Conservation (phyloP, 2,888 invertebrate species). For the Spisula subtruncata region DNA sequence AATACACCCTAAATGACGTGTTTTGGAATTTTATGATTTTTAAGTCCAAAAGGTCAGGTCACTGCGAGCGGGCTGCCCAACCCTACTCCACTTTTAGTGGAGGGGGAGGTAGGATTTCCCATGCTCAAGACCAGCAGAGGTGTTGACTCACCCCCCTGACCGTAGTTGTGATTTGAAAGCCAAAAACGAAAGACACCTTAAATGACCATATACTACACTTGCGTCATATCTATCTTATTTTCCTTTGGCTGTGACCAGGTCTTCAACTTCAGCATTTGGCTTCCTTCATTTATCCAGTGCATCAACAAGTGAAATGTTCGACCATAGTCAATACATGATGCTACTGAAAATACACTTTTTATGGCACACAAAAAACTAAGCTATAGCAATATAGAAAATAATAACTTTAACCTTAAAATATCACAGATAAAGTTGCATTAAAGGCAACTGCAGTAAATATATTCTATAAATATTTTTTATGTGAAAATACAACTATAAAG, state of each 20-base stretch:
- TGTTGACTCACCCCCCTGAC: conserved; percentile 78
- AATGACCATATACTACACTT: conserved; percentile 67
- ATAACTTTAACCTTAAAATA: too few species aligned
- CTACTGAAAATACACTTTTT: conserved; percentile 13
- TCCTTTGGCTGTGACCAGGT: not conserved
- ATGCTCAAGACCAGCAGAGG: conserved; percentile 77
- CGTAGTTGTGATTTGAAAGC: conserved; percentile 34
- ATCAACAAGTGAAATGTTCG: not conserved
- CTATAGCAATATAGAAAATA: too few species aligned
- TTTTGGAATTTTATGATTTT: conserved; percentile 31
- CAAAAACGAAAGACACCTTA: conserved; percentile 54
- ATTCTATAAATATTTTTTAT: too few species aligned
- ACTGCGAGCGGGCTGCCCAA: conserved; percentile 82
- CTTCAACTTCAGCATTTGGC: not conserved
- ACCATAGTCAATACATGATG: not conserved
- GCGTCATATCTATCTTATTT: conserved; percentile 73
- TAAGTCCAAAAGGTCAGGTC: conserved; percentile 65
- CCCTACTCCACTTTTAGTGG: conserved; percentile 74
- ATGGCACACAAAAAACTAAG: not conserved
- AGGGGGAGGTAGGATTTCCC: conserved; percentile 81
- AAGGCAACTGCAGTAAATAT: too few species aligned
- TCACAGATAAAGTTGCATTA: too few species aligned
- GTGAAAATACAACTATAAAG: too few species aligned
- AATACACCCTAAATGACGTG: not conserved
- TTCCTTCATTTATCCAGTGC: not conserved